Percentiles rank a stretch among this genome's conserved stretches.
These are phyloP conservation scores for Heteromormyrus szaboi DNA, from an alignment of 2,797 vertebrate species.

Conservation along the genomic window DNA sequence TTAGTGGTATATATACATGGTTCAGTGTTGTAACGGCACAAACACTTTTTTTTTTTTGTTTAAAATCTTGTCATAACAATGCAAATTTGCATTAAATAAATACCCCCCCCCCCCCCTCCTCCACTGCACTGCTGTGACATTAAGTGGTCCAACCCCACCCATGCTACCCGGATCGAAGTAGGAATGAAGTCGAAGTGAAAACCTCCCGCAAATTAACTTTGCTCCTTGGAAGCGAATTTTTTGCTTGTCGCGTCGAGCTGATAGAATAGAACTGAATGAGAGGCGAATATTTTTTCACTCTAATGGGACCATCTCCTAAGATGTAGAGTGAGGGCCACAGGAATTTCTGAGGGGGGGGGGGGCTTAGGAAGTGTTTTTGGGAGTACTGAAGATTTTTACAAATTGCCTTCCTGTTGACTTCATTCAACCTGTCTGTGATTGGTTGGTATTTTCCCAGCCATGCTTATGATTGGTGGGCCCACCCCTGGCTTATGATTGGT, in stretches of 20 bases:
- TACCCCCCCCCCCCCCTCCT: neutral
- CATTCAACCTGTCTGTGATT: neutral
- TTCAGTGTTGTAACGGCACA: neutral
- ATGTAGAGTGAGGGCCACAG: neutral
- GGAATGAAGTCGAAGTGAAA: neutral
- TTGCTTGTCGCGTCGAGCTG: neutral
- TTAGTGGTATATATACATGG: neutral
- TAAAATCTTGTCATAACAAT: neutral
- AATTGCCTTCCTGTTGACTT: neutral
- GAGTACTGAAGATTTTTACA: neutral
- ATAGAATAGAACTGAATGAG: neutral
- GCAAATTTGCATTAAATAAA: neutral
- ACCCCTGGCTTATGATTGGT: neutral
- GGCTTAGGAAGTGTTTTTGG: neutral
- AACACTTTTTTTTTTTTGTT: neutral
- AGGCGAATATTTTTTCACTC: neutral
- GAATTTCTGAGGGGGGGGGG: neutral
- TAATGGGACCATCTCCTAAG: neutral
- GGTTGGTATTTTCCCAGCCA: neutral
- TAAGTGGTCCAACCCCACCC: neutral
- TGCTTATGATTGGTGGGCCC: neutral
- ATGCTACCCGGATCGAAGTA: neutral
- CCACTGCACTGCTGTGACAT: neutral
- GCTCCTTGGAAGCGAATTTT: neutral
- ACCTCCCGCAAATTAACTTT: neutral